Evolutionary conservation across 2,113 vertebrate species (phyloP), one percentile per base, ranked within the genome.

Genomic region (Tetraodon nigroviridis): DNA sequence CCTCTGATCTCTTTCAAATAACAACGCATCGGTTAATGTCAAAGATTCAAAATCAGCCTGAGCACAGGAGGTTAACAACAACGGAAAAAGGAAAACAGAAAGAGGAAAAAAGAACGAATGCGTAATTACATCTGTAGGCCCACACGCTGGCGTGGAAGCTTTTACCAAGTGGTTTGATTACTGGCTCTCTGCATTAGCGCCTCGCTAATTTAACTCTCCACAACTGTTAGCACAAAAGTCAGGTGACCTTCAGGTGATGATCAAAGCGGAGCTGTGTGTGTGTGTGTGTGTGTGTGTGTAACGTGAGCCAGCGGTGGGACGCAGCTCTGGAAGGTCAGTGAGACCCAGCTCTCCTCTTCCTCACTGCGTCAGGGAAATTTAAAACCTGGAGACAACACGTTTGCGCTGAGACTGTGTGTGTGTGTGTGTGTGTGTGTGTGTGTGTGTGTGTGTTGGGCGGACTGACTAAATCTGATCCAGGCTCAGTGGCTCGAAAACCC

Each of bases 311-410:
- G 49, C 5, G 48, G 5, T 53, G 65, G 60, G 58, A 48, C 15
- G 53, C 13, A 19, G 54, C 42, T 68, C 48, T 59, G 47, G 64
- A 69, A 61, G 73, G 59, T 67, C 59, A 17, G 46, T 50, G 54
- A 22, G 12, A 45, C 18, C 3, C 60, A 16, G 47, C 44, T 46
- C 67, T 61, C 50, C 48, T 70, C 51, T 27, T 71, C 61, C 44
- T 73, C 42, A n/a, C 71, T 52, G 70, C 3, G 52, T 78, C 78
- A 76, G 78, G 40, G 78, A 76, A 85, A 85, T 71, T 63, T 32
- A 60, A 72, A 49, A 73, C 64, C 61, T 7, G 40, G 29, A 71
- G 22, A 55, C 53, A 24, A 47, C 61, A 60, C 58, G 46, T 58
- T 54, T 44, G 58, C 52, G 15, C 2, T 17, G 20, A 13, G 16